Evolutionary conservation across 2,113 vertebrate species (phyloP).

Genomic region (Cromileptes altivelis): DNA sequence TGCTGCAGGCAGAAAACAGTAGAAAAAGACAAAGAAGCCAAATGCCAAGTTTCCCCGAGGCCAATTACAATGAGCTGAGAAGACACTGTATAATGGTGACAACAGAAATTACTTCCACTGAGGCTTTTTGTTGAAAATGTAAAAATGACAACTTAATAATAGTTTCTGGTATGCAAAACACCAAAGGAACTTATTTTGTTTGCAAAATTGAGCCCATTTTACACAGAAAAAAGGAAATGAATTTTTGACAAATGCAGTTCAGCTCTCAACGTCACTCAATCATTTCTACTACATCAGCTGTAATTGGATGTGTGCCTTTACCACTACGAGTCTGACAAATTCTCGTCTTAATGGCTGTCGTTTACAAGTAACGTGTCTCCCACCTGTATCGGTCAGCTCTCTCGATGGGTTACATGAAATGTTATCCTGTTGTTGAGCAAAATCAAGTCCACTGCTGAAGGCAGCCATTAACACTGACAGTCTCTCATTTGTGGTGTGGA

Average conservation of each 20-base stretch:
- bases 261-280: neutral
- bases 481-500: neutral
- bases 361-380: neutral
- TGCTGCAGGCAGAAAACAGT: slow-evolving; percentile 26
- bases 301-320: slow-evolving; percentile 3
- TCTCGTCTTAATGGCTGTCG: neutral
- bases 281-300: neutral
- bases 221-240: slow-evolving; percentile 13
- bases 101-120: slow-evolving; percentile 18
- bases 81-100: neutral
- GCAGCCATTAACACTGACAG: neutral
- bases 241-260: slow-evolving; percentile 12
- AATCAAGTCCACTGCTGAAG: neutral
- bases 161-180: neutral
- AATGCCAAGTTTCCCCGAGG: slow-evolving; percentile 14
- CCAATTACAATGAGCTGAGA: slow-evolving; percentile 3
- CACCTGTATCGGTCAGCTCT: neutral
- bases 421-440: neutral
- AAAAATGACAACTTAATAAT: neutral
- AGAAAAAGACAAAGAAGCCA: slow-evolving; percentile 32
- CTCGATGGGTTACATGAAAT: neutral
- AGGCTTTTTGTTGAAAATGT: neutral
- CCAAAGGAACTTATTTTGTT: slow-evolving; percentile 10
- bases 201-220: slow-evolving; percentile 30
- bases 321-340: neutral